Conservation (phyloP, 2,888 invertebrate species). For the Sipha maydis region DNA sequence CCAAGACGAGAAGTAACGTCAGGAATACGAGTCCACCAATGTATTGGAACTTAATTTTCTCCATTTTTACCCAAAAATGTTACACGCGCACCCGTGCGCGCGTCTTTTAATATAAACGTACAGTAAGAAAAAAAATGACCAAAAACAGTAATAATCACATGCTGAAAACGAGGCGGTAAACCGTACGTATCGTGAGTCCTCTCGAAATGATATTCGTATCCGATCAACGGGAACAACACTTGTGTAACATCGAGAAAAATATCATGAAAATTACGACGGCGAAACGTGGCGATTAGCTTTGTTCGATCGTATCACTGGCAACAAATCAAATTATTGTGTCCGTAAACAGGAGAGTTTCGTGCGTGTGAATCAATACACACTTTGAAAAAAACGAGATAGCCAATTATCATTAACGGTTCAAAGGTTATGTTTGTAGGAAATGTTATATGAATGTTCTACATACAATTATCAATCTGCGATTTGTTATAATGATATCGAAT, state of each 20-base stretch:
- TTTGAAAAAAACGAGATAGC: constrained; percentile 11
- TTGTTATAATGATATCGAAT: not conserved
- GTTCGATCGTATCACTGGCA: not conserved
- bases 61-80: not conserved
- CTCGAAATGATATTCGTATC: not conserved
- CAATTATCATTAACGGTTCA: constrained; percentile 7
- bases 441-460: not conserved
- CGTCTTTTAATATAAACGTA: not conserved
- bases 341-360: not conserved
- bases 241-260: not conserved
- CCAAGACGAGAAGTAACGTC: not conserved
- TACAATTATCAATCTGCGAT: not conserved
- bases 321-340: not conserved
- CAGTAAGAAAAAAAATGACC: not conserved
- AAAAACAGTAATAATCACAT: not conserved
- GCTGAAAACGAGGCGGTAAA: not conserved
- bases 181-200: not conserved
- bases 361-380: not conserved
- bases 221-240: not conserved
- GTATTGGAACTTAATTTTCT: not conserved
- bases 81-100: not conserved
- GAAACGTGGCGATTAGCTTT: not conserved
- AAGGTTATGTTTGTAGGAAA: constrained; percentile 43
- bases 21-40: not conserved
- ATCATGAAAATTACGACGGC: not conserved